These are phyloP conservation scores for Diloba caeruleocephala DNA, from an alignment of 2,888 invertebrate genomes.

Conservation along the genomic window DNA sequence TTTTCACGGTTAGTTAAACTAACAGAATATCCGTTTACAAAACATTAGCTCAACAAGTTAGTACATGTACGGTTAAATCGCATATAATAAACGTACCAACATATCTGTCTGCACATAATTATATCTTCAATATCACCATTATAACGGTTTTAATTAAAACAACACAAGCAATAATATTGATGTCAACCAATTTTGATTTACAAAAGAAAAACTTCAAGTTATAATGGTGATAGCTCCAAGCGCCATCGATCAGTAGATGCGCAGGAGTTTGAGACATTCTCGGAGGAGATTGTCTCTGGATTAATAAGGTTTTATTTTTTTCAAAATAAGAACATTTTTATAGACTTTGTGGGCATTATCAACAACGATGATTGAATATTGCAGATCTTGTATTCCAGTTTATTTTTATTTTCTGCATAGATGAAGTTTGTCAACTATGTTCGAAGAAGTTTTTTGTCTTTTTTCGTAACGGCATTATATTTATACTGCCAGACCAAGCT, in stretches of 20 bases:
- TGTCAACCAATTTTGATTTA: not conserved
- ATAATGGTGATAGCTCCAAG: conserved; percentile 37
- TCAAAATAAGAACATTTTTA: not conserved
- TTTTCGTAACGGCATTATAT: conserved; percentile 12
- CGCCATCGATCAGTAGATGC: conserved; percentile 19
- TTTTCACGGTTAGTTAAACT: too few species aligned
- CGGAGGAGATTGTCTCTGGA: conserved; percentile 49
- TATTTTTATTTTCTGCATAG: conserved; percentile 1
- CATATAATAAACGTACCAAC: conserved; percentile 2
- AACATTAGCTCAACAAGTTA: not conserved
- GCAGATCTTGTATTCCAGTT: conserved; percentile 2
- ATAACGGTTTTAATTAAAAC: conserved; percentile 11
- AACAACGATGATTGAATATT: not conserved
- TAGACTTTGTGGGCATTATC: not conserved
- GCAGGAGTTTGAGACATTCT: conserved; percentile 54
- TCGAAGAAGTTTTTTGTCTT: not conserved
- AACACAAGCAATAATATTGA: not conserved
- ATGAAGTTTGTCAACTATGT: not conserved
- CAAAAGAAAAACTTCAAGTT: conserved; percentile 9
- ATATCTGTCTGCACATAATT: conserved; percentile 18
- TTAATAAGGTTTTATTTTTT: not conserved
- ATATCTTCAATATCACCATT: conserved; percentile 41
- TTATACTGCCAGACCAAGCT: conserved; percentile 34
- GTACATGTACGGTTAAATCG: not conserved
- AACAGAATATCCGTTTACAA: too few species aligned